Evolutionary conservation across 1,140 invertebrate species (phyloP).

Genomic region (Amyelois transitella): DNA sequence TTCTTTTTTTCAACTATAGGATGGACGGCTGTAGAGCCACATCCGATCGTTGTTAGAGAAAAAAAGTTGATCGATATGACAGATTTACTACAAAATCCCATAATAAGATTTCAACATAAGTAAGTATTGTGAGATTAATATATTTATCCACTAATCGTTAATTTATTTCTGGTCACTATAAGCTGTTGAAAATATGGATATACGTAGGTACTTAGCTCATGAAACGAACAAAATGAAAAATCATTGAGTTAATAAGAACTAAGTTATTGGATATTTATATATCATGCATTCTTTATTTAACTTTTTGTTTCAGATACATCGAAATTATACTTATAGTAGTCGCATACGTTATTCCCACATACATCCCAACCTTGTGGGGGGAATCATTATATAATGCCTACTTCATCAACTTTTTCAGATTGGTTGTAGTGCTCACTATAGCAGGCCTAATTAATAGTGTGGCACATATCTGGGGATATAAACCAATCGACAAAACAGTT

Average conservation of each 20-base stretch:
- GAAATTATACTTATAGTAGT: neutral
- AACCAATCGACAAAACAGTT: neutral
- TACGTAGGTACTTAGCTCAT: too few species aligned
- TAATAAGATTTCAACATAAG: slow-evolving; percentile 82
- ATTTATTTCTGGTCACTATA: too few species aligned
- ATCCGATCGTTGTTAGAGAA: slow-evolving; percentile 74
- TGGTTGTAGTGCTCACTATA: neutral
- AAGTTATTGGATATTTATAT: too few species aligned
- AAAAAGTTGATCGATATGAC: slow-evolving; percentile 70
- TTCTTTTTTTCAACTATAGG: slow-evolving; percentile 81
- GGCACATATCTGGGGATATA: neutral
- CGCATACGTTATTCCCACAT: neutral
- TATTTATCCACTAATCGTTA: too few species aligned
- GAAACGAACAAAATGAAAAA: too few species aligned
- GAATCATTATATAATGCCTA: neutral
- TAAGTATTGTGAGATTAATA: too few species aligned
- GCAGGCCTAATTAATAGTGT: neutral
- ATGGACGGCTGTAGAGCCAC: slow-evolving; percentile 77
- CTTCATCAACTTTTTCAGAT: neutral
- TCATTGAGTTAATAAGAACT: too few species aligned
- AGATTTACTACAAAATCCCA: slow-evolving; percentile 82
- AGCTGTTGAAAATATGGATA: too few species aligned
- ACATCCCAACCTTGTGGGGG: neutral
- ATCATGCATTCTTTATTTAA: too few species aligned
- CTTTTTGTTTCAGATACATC: neutral